Conservation (phyloP, 2,113 vertebrate species). For the Tyto alba region DNA sequence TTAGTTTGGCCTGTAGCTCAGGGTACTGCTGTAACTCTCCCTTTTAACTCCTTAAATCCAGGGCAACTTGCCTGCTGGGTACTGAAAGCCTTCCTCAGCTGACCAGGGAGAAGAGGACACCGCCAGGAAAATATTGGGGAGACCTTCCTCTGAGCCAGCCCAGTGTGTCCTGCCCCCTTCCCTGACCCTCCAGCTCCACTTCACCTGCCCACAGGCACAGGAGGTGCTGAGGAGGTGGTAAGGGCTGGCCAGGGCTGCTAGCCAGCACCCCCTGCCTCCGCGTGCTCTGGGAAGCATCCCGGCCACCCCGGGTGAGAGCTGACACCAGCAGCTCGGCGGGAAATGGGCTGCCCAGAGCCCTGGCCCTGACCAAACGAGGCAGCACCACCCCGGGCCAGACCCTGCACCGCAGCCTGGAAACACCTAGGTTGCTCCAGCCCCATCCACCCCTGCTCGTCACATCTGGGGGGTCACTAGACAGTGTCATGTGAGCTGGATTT, state of each 20-base stretch:
- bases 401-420: background rate
- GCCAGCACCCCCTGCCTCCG: background rate
- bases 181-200: background rate
- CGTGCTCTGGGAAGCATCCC: background rate
- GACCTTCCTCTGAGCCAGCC: background rate
- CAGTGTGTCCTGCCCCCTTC: background rate
- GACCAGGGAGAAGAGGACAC: background rate
- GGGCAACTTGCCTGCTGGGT: background rate
- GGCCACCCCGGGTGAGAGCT: background rate
- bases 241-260: background rate
- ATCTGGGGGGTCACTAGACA: background rate
- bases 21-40: background rate
- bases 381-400: background rate
- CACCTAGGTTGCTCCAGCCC: background rate
- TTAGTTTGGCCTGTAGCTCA: background rate
- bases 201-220: background rate
- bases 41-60: background rate
- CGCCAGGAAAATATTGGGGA: background rate
- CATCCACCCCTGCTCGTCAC: accelerated
- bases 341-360: background rate
- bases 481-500: background rate
- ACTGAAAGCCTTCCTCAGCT: background rate
- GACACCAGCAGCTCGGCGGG: background rate
- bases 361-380: background rate
- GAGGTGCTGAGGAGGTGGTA: background rate